Evolutionary conservation across 2,888 invertebrate genomes (phyloP).

Genomic region (Myathropa florea): DNA sequence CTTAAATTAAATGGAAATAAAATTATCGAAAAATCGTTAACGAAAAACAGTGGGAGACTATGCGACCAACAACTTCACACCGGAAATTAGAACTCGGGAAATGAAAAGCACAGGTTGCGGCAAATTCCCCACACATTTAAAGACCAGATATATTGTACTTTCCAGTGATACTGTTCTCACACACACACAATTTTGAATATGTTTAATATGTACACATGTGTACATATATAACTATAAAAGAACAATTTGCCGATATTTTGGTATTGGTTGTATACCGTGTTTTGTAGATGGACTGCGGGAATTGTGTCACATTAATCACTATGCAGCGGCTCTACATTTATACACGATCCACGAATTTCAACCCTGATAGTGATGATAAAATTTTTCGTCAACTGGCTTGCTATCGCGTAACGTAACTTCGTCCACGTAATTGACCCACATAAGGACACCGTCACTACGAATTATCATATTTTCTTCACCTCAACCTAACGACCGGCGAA

Average conservation of each 20-base stretch:
- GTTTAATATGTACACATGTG: neutral
- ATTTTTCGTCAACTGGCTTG: neutral
- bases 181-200: slow-evolving; percentile 10
- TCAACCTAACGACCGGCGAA: slow-evolving; percentile 37
- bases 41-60: neutral
- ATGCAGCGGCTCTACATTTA: slow-evolving; percentile 23
- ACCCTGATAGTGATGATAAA: neutral
- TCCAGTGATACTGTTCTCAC: slow-evolving; percentile 15
- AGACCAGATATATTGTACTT: neutral
- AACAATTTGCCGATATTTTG: neutral
- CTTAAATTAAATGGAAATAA: neutral
- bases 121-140: slow-evolving; percentile 35
- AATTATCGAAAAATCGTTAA: slow-evolving; percentile 21
- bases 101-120: slow-evolving; percentile 49
- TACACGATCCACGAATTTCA: slow-evolving; percentile 17
- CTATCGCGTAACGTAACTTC: neutral
- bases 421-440: slow-evolving; percentile 68
- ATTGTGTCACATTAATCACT: slow-evolving; percentile 60
- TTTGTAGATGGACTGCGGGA: slow-evolving; percentile 33
- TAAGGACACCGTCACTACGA: slow-evolving; percentile 25
- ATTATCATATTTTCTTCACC: neutral
- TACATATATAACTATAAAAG: neutral
- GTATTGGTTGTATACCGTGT: slow-evolving; percentile 13
- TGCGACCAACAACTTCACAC: slow-evolving; percentile 25
- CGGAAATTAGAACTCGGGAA: slow-evolving; percentile 28